These are phyloP conservation scores for Rhea americana DNA, from an alignment of 2,113 vertebrate species.

Conservation along the genomic window DNA sequence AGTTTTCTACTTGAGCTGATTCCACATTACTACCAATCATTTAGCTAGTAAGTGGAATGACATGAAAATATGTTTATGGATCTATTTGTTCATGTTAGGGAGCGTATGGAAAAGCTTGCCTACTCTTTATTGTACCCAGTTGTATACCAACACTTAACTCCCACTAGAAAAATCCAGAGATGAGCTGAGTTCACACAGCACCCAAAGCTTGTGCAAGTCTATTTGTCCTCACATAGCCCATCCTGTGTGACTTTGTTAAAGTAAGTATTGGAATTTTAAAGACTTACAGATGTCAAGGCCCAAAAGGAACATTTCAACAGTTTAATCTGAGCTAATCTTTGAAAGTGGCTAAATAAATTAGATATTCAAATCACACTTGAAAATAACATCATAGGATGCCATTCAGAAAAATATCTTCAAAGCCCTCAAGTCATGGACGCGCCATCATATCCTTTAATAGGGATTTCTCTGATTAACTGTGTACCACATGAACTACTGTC, in stretches of 20 bases:
- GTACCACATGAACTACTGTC: not conserved
- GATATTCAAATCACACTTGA: not conserved
- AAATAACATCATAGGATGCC: constrained; percentile 14
- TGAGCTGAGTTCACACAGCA: not conserved
- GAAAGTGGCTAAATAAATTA: not conserved
- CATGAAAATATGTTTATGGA: not conserved
- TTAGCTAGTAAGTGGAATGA: not conserved
- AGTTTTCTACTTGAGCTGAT: not conserved
- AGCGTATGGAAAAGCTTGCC: not conserved
- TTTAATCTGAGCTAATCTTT: constrained; percentile 17
- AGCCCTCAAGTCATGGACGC: not conserved
- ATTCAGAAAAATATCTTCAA: constrained; percentile 8
- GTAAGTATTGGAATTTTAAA: not conserved
- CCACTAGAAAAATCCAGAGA: not conserved
- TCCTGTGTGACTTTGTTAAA: not conserved
- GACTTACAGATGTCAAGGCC: not conserved
- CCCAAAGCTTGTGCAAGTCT: not conserved
- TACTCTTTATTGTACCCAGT: not conserved
- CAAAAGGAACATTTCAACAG: not conserved
- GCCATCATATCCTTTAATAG: not conserved
- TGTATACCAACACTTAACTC: not conserved
- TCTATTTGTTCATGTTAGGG: not conserved
- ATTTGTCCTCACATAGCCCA: not conserved
- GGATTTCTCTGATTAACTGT: not conserved
- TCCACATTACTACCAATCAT: not conserved